phyloP scores from a whole-genome alignment of 2,113 vertebrate genomes.

The Varanus komodoensis region DNA sequence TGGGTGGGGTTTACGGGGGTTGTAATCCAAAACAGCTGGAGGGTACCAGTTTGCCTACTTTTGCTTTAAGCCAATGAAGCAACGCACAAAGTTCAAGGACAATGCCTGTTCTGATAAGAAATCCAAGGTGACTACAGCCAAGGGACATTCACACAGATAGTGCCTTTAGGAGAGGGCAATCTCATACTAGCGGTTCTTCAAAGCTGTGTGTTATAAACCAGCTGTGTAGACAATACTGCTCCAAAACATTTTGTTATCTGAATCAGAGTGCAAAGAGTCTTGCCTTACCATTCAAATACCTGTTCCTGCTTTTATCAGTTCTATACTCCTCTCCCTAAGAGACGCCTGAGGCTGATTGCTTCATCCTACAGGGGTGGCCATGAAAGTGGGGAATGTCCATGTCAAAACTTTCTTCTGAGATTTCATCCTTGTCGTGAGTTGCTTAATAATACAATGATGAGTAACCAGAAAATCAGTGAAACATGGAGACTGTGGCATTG shows the following conservation, averaged over 20 bases:
- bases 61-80: not conserved
- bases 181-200: not conserved
- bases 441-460: not conserved
- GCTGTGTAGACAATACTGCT: not conserved
- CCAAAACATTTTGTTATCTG: not conserved
- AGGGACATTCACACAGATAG: not conserved
- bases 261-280: not conserved
- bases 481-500: not conserved
- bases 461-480: not conserved
- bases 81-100: not conserved
- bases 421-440: not conserved
- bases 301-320: not conserved
- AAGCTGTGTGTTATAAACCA: not conserved
- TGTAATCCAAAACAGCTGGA: not conserved
- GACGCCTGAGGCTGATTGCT: not conserved
- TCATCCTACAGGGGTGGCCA: not conserved
- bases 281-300: not conserved
- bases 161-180: not conserved
- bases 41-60: not conserved
- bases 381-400: not conserved
- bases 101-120: not conserved
- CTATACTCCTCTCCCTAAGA: not conserved
- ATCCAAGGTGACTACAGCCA: not conserved
- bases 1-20: no score
- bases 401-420: not conserved